Conservation (phyloP, 1,140 invertebrate species). For the Drosophila sproati region DNA sequence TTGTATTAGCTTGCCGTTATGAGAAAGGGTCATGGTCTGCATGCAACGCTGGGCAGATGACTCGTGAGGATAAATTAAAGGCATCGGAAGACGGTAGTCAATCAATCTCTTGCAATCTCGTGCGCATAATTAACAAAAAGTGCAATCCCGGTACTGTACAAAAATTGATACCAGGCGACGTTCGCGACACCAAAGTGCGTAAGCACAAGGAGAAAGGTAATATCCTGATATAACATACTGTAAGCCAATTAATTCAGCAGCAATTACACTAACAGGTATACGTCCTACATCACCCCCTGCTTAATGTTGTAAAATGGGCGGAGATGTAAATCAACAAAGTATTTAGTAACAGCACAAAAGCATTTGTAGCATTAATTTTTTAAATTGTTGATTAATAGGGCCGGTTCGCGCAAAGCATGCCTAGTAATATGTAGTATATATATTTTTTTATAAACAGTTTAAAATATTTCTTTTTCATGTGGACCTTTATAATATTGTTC, state of each 20-base stretch:
- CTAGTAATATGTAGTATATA: constrained; percentile 20
- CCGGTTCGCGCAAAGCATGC: constrained; percentile 13
- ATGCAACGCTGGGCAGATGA: constrained; percentile 88
- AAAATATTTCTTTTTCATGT: constrained; percentile 9
- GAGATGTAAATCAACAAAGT: constrained; percentile 30
- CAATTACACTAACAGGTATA: constrained; percentile 29
- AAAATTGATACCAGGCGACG: constrained; percentile 14
- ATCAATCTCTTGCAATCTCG: constrained; percentile 86
- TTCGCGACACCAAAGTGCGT: constrained; percentile 62
- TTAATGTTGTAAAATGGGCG: constrained; percentile 25
- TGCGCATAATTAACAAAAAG: constrained; percentile 85
- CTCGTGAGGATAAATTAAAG: constrained; percentile 89
- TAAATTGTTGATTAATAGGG: constrained; percentile 14
- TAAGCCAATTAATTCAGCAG: not conserved
- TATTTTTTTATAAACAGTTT: constrained; percentile 50
- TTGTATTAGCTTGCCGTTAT: constrained; percentile 89
- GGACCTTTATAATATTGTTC: constrained; percentile 30
- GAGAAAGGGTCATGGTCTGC: constrained; percentile 93
- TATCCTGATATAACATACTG: no score
- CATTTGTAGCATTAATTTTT: constrained; percentile 31
- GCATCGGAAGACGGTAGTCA: constrained; percentile 85
- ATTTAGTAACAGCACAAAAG: constrained; percentile 40
- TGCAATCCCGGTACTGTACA: constrained; percentile 86
- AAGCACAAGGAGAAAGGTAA: constrained; percentile 83
- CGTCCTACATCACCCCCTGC: constrained; percentile 45